These are phyloP conservation scores for Streptopelia turtur DNA, from an alignment of 2,797 vertebrate genomes.

Conservation along the genomic window DNA sequence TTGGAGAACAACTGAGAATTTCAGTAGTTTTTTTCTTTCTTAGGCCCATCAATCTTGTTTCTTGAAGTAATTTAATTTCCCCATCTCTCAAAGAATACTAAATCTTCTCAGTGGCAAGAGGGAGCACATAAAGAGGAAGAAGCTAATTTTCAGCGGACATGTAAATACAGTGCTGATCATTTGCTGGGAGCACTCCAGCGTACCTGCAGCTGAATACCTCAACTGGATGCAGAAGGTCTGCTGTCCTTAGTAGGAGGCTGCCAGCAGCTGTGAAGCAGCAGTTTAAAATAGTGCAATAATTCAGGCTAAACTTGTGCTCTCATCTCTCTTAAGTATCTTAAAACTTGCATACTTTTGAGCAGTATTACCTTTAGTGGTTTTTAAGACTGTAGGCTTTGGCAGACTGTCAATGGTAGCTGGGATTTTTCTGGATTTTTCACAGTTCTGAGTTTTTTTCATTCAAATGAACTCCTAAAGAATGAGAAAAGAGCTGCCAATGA, in stretches of 20 bases:
- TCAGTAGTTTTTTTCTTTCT: slow-evolving; percentile 2
- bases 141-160: slow-evolving; percentile 25
- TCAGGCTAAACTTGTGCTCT: background rate
- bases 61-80: slow-evolving; percentile 52
- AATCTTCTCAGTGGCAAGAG: background rate
- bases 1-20: slow-evolving; percentile 38
- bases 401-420: background rate
- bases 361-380: background rate
- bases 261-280: background rate
- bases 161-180: background rate
- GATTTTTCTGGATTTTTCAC: background rate
- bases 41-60: slow-evolving; percentile 36
- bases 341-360: background rate
- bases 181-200: background rate
- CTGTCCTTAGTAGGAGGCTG: background rate
- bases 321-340: background rate
- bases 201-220: background rate
- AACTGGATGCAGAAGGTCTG: background rate
- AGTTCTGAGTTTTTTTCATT: background rate
- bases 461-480: background rate
- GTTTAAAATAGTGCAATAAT: background rate
- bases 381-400: background rate
- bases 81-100: background rate
- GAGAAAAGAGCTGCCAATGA: background rate
- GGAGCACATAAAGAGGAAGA: background rate